Evolutionary conservation across 2,113 vertebrate species (phyloP).

Genomic region (Panurus biarmicus): DNA sequence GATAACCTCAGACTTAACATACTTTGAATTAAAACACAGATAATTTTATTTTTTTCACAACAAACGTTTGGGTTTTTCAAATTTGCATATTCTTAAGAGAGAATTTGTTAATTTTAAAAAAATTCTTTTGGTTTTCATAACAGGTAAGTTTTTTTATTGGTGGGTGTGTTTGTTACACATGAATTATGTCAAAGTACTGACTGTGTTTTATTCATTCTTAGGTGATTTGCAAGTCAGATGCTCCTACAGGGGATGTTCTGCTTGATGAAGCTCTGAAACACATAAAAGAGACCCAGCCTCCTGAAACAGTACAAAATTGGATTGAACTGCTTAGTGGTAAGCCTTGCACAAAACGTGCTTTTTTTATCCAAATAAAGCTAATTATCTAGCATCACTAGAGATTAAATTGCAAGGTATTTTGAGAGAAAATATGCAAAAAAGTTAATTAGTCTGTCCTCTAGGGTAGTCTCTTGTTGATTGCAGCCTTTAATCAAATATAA

Average conservation of each 20-base stretch:
- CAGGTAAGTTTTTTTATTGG: background rate
- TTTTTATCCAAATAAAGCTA: background rate
- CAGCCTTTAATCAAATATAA: conserved; percentile 13
- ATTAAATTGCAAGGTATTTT: background rate
- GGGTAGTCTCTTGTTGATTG: background rate
- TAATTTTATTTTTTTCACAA: background rate
- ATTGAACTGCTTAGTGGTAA: conserved; percentile 96
- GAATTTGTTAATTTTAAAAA: too few relatives aligned
- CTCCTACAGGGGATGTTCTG: conserved; percentile 92
- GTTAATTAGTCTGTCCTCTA: background rate
- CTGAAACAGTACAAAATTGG: conserved; percentile 97
- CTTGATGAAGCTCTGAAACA: conserved; percentile 96
- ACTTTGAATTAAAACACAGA: background rate
- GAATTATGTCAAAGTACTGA: background rate
- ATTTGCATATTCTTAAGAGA: background rate
- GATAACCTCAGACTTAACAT: background rate
- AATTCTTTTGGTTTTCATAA: background rate
- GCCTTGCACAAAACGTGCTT: conserved; percentile 11
- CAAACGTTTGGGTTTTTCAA: background rate
- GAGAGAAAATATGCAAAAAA: background rate
- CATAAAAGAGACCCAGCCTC: conserved; percentile 92
- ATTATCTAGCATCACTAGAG: background rate
- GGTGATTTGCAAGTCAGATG: conserved; percentile 95
- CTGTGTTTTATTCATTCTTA: conserved; percentile 17
- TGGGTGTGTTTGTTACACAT: background rate